Conservation (phyloP, 2,797 vertebrate species). For the Paramormyrops hopkinsi region DNA sequence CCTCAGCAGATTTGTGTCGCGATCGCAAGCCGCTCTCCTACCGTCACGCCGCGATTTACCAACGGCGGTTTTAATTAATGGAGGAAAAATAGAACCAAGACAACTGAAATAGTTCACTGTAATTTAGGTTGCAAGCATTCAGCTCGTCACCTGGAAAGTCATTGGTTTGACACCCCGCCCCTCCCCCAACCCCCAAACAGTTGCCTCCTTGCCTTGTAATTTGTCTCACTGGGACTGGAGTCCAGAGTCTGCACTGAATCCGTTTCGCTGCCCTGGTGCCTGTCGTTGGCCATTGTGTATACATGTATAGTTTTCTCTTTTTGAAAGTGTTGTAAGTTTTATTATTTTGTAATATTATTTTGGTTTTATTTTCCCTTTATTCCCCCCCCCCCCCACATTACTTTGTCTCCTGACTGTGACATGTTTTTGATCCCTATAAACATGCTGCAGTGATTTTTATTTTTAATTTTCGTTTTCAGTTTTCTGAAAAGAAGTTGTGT, state of each 20-base stretch:
- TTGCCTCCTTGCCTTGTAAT: background rate
- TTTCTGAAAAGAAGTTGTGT: slow-evolving; percentile 29
- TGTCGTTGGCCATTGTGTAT: slow-evolving; percentile 69
- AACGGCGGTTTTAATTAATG: background rate
- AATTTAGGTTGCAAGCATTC: background rate
- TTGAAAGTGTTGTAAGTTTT: slow-evolving; percentile 48
- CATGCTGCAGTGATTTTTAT: slow-evolving; percentile 52
- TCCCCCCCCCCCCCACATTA: slow-evolving; percentile 43
- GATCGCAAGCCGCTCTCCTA: background rate
- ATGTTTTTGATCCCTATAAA: slow-evolving; percentile 53
- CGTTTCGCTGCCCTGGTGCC: slow-evolving; percentile 65
- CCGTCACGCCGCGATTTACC: background rate
- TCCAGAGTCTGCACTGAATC: slow-evolving; percentile 50
- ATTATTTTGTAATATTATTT: slow-evolving; percentile 55
- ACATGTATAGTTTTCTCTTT: slow-evolving; percentile 67
- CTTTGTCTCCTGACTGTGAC: slow-evolving; percentile 57
- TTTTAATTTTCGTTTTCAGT: background rate
- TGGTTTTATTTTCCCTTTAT: slow-evolving; percentile 55
- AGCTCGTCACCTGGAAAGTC: background rate
- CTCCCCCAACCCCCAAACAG: background rate
- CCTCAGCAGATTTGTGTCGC: background rate
- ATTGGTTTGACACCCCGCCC: background rate
- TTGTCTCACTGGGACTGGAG: slow-evolving; percentile 43
- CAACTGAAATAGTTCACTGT: background rate
- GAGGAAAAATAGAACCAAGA: background rate